Percentiles rank a stretch among this genome's conserved stretches.
These are phyloP conservation scores for Cyrtonyx montezumae DNA, from an alignment of 2,113 vertebrate species.

Conservation along the genomic window DNA sequence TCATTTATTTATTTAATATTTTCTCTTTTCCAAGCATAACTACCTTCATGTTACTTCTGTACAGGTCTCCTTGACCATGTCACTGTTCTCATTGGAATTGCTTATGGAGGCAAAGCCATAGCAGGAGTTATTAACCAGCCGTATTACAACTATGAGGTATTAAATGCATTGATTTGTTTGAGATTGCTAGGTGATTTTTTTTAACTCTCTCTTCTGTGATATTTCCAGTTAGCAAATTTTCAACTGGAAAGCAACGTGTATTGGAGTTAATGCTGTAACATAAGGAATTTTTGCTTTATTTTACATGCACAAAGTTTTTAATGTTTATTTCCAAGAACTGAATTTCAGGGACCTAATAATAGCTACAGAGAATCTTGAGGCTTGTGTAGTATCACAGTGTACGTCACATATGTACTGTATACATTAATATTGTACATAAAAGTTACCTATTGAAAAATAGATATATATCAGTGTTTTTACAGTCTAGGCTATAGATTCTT, in stretches of 20 bases:
- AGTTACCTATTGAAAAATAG: background rate
- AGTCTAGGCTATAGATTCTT: background rate
- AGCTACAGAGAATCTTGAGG: background rate
- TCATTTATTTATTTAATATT: background rate
- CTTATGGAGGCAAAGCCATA: slow-evolving; percentile 92
- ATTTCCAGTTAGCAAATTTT: background rate
- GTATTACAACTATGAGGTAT: slow-evolving; percentile 98
- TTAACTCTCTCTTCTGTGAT: background rate
- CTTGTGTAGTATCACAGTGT: background rate
- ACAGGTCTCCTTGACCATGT: slow-evolving; percentile 96
- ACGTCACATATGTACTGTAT: background rate
- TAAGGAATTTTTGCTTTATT: background rate
- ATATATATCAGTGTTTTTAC: background rate
- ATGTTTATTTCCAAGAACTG: background rate
- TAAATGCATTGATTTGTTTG: background rate
- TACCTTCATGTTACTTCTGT: background rate
- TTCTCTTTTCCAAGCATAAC: background rate
- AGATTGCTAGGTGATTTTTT: background rate
- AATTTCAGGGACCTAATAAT: background rate
- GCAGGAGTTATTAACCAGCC: slow-evolving; percentile 98
- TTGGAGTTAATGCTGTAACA: background rate
- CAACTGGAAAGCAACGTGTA: background rate
- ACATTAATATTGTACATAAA: background rate
- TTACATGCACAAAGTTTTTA: background rate
- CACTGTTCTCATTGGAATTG: slow-evolving; percentile 95